Base-by-base conservation (phyloP, 2,113 vertebrate genomes). In the Sapayoa aenigma region DNA sequence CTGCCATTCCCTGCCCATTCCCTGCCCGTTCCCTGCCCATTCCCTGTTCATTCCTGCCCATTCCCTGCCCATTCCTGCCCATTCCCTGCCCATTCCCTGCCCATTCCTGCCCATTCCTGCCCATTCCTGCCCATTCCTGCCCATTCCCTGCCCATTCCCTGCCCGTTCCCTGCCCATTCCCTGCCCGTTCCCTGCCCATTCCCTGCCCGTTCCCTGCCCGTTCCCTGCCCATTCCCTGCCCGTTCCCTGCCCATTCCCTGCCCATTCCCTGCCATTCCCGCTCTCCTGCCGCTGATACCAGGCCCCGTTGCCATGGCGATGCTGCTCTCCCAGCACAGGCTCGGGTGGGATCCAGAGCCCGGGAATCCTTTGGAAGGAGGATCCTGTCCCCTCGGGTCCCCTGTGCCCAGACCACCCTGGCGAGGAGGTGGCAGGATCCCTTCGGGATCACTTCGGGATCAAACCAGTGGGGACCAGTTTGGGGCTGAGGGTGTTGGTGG, bases 371-470 rank as follows among this genome's bases (percentile, higher is more conserved):
- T 15, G 11, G 53, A 39, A 42, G 17, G 55, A 55, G 47, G 56
- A 17, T 9, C 46, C 24, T 56, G 31, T 9, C 10, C 39, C 39
- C 27, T 1, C 1, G 1, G 5, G 2, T 27, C 18, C 60, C 63
- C 13, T 2, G 14, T 12, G 16, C 71, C 67, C 35, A 21, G 3
- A 13, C 7, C 1, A 0, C 8, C 33, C n/a, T 0, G 33, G n/a
- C 6, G 14, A 25, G 46, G 8, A 16, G 6, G 22, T n/a, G 18
- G 3, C n/a, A 3, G 73, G 33, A 49, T 56, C 20, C 1, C n/a
- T 9, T 6, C 0, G 1, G 55, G 42, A 55, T 4, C 6, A 0
- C 17, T 47, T 46, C 2, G 50, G 67, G 50, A 55, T 33, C 14
- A 0, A 7, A 10, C 50, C 76, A 4, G 11, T 0, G 5, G 37